phyloP scores from a whole-genome alignment of 2,113 vertebrate species.

The Mystacornis crossleyi region DNA sequence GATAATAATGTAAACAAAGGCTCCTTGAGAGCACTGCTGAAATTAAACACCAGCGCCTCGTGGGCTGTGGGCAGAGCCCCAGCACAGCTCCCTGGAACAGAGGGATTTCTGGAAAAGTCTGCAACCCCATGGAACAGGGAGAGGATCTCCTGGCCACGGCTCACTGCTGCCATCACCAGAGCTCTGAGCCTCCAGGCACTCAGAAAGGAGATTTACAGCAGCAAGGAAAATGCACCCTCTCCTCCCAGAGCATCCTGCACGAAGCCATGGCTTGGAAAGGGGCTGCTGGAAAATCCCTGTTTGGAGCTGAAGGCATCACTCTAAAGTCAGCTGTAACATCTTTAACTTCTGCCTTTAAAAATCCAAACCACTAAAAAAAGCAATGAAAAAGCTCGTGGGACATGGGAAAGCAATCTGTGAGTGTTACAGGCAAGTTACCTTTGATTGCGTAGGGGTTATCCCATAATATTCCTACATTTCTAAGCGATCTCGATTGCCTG shows the following conservation, averaged over 20 bases:
- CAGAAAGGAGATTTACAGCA: neutral
- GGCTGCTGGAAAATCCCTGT: neutral
- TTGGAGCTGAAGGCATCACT: neutral
- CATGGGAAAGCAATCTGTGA: neutral
- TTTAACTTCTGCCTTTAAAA: neutral
- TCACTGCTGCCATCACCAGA: neutral
- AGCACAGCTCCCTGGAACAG: fast-evolving
- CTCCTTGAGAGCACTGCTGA: neutral
- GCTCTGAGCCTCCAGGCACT: neutral
- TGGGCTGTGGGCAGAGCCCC: neutral
- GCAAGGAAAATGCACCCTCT: neutral
- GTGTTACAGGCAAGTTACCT: neutral
- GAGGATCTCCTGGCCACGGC: neutral
- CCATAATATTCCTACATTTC: neutral
- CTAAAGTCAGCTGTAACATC: neutral
- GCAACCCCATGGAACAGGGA: neutral
- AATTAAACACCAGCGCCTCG: neutral
- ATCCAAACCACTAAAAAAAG: neutral
- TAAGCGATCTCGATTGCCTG: neutral
- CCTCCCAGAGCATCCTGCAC: fast-evolving
- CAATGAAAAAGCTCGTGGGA: neutral
- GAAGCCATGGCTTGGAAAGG: fast-evolving
- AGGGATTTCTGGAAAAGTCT: neutral
- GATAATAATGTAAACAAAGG: neutral
- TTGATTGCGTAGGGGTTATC: neutral